Evolutionary conservation across 2,888 invertebrate genomes (phyloP).

Genomic region (Cantharis rustica): DNA sequence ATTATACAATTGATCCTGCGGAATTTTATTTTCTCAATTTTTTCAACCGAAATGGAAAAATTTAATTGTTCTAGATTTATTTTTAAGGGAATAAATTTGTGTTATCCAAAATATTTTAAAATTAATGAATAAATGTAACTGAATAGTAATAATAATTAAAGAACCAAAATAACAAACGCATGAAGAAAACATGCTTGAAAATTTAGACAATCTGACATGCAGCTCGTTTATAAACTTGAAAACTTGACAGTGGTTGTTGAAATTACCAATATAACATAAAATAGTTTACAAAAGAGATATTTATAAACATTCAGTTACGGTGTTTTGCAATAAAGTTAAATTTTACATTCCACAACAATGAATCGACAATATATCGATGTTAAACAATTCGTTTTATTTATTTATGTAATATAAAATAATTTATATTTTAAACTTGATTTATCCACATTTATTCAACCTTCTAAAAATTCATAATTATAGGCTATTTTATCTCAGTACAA

Average conservation of each 20-base stretch:
- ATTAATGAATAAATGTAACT: not conserved
- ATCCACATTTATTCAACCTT: no score
- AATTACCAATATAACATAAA: slow-evolving; percentile 1
- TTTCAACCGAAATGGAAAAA: not conserved
- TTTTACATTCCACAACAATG: slow-evolving; percentile 3
- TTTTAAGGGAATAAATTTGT: not conserved
- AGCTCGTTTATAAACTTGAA: slow-evolving; percentile 3
- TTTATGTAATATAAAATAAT: not conserved
- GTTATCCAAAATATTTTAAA: not conserved
- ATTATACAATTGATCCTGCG: not conserved
- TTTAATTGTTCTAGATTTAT: not conserved
- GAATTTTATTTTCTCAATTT: not conserved
- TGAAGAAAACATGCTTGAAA: not conserved
- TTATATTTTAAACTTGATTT: no score
- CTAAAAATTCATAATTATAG: no score
- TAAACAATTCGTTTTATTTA: not conserved
- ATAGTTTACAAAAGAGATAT: not conserved
- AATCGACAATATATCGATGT: slow-evolving; percentile 5
- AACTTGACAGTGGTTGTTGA: not conserved
- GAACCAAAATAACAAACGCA: not conserved
- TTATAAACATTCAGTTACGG: not conserved
- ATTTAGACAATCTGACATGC: not conserved
- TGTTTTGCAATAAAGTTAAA: slow-evolving; percentile 8
- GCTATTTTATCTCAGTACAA: no score
- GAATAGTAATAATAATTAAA: not conserved